Evolutionary conservation across 2,113 vertebrate species (phyloP).

Genomic region (Apteryx mantelli): DNA sequence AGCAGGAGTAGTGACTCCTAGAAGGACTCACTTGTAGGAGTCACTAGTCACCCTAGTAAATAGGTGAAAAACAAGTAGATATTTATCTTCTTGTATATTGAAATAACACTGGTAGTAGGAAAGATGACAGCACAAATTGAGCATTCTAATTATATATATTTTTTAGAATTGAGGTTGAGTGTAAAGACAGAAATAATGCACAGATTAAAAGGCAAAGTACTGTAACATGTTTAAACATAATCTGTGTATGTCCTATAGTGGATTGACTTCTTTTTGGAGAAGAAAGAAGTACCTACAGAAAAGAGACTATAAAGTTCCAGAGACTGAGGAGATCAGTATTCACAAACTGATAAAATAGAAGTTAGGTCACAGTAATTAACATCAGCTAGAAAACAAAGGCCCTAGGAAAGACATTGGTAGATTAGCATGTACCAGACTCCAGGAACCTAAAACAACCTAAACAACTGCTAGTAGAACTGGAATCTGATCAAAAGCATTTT

Average conservation of each 20-base stretch:
- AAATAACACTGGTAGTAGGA: neutral
- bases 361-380: neutral
- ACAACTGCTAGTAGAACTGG: neutral
- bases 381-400: neutral
- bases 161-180: neutral
- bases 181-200: neutral
- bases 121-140: neutral
- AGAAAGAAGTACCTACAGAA: neutral
- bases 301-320: neutral
- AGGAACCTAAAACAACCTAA: neutral
- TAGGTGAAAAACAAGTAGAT: neutral
- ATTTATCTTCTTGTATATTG: neutral
- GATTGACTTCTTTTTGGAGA: neutral
- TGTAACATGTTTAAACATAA: neutral
- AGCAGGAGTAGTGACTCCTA: no score
- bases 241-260: neutral
- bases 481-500: neutral
- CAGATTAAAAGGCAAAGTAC: neutral
- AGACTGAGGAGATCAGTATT: neutral
- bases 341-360: neutral
- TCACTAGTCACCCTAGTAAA: neutral
- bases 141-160: neutral
- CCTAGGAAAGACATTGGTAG: neutral
- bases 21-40: no score
- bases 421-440: neutral